Evolutionary conservation across 1,140 invertebrate genomes (phyloP).

Genomic region (Palaemon carinicauda): DNA sequence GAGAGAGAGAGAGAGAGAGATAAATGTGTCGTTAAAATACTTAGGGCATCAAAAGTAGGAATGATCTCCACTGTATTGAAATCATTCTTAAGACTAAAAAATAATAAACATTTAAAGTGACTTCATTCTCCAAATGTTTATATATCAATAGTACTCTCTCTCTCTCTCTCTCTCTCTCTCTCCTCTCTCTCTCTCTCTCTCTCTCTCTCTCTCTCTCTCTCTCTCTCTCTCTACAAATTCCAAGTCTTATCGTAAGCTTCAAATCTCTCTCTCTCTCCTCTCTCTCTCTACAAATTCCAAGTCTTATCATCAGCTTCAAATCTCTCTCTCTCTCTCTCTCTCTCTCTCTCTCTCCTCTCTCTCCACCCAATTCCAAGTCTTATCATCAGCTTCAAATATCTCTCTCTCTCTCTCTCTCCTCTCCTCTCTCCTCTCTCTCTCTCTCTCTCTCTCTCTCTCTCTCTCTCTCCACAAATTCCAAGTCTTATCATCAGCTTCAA

Average conservation of each 20-base stretch:
- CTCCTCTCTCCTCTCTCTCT: neutral
- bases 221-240: neutral
- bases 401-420: neutral
- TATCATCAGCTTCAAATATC: no score
- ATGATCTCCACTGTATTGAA: no score
- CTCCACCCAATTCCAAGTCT: no score
- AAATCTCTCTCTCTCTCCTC: neutral
- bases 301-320: neutral
- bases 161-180: no score
- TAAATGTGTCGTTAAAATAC: no score
- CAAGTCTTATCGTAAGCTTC: no score
- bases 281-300: neutral
- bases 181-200: neutral
- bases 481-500: neutral
- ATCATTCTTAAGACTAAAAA: no score
- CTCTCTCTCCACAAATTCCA: neutral
- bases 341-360: neutral
- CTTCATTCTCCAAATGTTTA: no score
- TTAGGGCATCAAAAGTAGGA: no score
- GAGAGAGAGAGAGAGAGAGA: no score
- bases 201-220: neutral
- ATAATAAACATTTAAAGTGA: no score
- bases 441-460: neutral
- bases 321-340: neutral
- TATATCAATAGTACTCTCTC: no score